A percentile compares a stretch with the other conserved stretches of the same genome.
Evolutionary conservation across 2,797 vertebrate genomes (phyloP).

Genomic region (Falco novaeseelandiae): DNA sequence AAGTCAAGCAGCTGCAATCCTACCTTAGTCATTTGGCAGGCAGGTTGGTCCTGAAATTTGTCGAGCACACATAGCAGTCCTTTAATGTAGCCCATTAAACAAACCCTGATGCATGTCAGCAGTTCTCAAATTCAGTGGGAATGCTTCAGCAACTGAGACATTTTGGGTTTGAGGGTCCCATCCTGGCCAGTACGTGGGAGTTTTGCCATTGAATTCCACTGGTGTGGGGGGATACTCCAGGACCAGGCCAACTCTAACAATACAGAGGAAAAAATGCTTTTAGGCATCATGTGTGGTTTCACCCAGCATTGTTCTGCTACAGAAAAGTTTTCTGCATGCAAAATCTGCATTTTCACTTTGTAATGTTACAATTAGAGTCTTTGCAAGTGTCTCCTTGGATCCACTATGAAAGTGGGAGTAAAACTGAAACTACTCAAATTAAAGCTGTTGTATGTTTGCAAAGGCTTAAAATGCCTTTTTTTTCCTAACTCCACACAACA

Average conservation of each 20-base stretch:
- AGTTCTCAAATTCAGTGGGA: neutral
- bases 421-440: neutral
- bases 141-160: neutral
- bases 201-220: neutral
- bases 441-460: neutral
- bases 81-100: neutral
- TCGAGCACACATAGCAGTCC: neutral
- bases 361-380: neutral
- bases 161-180: neutral
- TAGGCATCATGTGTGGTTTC: neutral
- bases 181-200: neutral
- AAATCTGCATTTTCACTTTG: neutral
- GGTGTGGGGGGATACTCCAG: accelerated
- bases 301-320: neutral
- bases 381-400: neutral
- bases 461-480: neutral
- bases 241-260: neutral
- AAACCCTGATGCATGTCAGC: neutral
- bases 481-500: neutral
- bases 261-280: neutral
- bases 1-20: neutral
- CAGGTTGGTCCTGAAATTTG: neutral
- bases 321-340: neutral
- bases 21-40: neutral
- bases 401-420: neutral